Evolutionary conservation across 2,888 invertebrate genomes (phyloP).

Genomic region (Rotaria socialis): DNA sequence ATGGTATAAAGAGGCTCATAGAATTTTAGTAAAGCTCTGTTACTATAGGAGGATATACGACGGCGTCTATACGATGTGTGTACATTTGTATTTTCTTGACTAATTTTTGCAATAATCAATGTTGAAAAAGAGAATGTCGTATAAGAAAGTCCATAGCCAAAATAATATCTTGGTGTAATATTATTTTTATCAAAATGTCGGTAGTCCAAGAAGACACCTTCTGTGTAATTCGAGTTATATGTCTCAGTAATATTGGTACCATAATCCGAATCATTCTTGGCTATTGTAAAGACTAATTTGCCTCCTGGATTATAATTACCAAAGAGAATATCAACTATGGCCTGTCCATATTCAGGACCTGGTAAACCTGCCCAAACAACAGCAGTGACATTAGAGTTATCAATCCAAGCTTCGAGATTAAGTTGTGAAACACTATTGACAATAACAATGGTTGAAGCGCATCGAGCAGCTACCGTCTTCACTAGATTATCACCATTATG

Average conservation of each 20-base stretch:
- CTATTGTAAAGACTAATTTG: too few relatives aligned
- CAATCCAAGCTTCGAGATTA: neutral
- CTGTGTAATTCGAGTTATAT: neutral
- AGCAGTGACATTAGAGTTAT: neutral
- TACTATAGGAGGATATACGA: neutral
- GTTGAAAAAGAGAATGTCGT: neutral
- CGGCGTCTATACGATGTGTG: neutral
- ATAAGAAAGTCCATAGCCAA: neutral
- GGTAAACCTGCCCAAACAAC: neutral
- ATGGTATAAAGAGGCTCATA: neutral
- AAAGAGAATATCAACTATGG: neutral
- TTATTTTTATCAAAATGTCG: constrained; percentile 14
- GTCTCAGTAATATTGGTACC: neutral
- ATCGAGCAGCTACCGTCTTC: neutral
- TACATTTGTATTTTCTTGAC: neutral
- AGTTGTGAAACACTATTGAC: constrained; percentile 5
- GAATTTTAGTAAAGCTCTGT: neutral
- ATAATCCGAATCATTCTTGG: neutral
- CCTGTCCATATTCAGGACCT: neutral
- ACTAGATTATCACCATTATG: neutral
- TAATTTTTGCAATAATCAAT: neutral
- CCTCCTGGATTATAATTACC: neutral
- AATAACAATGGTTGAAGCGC: neutral
- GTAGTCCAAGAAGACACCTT: neutral
- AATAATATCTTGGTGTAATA: neutral